Conservation (phyloP, 2,113 vertebrate genomes). For the Barnardius zonarius region DNA sequence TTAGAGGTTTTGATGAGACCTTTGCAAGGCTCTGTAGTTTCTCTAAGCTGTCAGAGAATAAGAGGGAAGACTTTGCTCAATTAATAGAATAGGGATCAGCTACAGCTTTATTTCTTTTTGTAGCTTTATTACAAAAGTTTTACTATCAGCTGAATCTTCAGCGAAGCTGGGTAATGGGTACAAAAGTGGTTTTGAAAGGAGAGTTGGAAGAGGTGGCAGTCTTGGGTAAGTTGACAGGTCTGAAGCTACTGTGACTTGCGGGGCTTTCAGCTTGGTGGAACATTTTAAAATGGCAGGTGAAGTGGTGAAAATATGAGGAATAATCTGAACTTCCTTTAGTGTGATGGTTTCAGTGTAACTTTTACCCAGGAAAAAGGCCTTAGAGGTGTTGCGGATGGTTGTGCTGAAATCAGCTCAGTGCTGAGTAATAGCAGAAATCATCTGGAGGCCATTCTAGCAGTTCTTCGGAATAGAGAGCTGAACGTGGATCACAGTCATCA, state of each 20-base stretch:
- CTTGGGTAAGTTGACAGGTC: not conserved
- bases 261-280: not conserved
- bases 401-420: not conserved
- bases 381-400: not conserved
- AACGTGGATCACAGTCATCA: rapidly evolving
- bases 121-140: no score
- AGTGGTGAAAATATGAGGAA: not conserved
- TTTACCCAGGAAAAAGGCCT: not conserved
- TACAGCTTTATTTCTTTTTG: not conserved
- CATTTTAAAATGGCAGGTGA: not conserved
- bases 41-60: not conserved
- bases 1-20: not conserved
- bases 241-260: not conserved
- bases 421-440: not conserved
- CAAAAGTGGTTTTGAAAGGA: not conserved
- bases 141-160: not conserved
- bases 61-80: not conserved
- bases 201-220: not conserved
- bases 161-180: not conserved
- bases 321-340: not conserved
- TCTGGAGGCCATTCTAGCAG: not conserved
- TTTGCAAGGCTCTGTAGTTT: not conserved
- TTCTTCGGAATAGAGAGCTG: not conserved
- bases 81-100: not conserved
- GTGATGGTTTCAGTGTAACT: not conserved